Evolutionary conservation across 2,888 invertebrate genomes (phyloP).

Genomic region (Eupelmus urozonus): DNA sequence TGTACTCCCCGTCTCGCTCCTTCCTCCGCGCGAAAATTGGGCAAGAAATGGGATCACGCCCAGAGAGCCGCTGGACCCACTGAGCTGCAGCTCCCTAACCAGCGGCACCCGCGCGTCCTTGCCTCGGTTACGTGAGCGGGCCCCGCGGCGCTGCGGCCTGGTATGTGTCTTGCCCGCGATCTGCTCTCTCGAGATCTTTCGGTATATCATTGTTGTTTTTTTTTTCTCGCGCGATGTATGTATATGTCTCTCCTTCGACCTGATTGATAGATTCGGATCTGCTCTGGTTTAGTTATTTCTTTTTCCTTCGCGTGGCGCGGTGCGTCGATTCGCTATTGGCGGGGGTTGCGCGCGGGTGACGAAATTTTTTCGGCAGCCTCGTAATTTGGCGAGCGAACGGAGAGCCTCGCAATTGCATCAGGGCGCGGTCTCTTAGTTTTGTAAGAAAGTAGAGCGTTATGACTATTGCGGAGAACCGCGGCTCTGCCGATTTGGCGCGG

Average conservation of each 20-base stretch:
- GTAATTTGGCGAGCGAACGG: too few species aligned
- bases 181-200: too few species aligned
- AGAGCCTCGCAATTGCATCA: too few species aligned
- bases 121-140: conserved; percentile 55
- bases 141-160: conserved; percentile 29
- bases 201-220: conserved; percentile 2
- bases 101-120: conserved; percentile 66
- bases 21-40: conserved; percentile 64
- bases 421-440: too few species aligned
- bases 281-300: too few species aligned
- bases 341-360: too few species aligned
- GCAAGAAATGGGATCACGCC: conserved; percentile 72
- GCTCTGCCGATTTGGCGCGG: too few species aligned
- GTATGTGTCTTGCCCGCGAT: conserved; percentile 3
- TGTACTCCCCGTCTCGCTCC: neutral
- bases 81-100: conserved; percentile 28
- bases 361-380: too few species aligned
- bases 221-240: neutral
- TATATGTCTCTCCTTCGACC: neutral
- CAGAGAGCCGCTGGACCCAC: conserved; percentile 58
- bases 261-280: neutral
- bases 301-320: too few species aligned
- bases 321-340: too few species aligned
- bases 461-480: too few species aligned
- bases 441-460: too few species aligned